Evolutionary conservation across 2,888 invertebrate genomes (phyloP).

Genomic region (Synanthedon myopaeformis): DNA sequence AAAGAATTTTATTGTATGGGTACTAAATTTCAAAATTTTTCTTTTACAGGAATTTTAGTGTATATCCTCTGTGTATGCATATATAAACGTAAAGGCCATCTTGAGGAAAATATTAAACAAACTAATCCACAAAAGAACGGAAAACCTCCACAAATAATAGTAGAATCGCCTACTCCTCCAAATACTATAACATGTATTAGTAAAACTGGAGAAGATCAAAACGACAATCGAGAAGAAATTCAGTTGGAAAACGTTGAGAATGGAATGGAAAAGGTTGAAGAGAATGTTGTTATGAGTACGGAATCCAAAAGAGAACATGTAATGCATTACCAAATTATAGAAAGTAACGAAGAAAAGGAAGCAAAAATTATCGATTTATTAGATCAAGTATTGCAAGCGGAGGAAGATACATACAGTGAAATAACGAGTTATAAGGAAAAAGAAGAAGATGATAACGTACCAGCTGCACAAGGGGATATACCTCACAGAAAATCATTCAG

Average conservation of each 20-base stretch:
- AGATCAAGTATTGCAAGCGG: constrained; percentile 62
- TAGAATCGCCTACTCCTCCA: constrained; percentile 55
- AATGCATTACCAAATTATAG: constrained; percentile 39
- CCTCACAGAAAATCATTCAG: constrained; percentile 48
- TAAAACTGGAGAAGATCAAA: constrained; percentile 23
- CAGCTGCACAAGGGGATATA: constrained; percentile 17
- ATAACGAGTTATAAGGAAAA: constrained; percentile 37
- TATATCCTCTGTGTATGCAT: constrained; percentile 44
- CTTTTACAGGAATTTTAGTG: constrained; percentile 47
- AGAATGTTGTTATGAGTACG: constrained; percentile 16
- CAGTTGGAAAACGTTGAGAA: constrained; percentile 13
- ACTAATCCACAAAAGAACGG: constrained; percentile 35
- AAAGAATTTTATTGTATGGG: neutral
- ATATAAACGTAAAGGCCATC: constrained; percentile 27
- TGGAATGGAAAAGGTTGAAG: constrained; percentile 17
- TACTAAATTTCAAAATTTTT: neutral
- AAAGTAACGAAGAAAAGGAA: constrained; percentile 55
- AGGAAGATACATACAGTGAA: constrained; percentile 54
- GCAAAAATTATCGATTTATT: constrained; percentile 59
- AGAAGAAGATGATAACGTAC: constrained; percentile 20
- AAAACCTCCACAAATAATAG: constrained; percentile 43
- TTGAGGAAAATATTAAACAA: constrained; percentile 23
- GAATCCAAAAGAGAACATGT: constrained; percentile 33
- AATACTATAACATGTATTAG: constrained; percentile 31
- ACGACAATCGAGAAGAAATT: constrained; percentile 11